Conservation (phyloP, 2,888 invertebrate species). For the Meandrusa payeni region DNA sequence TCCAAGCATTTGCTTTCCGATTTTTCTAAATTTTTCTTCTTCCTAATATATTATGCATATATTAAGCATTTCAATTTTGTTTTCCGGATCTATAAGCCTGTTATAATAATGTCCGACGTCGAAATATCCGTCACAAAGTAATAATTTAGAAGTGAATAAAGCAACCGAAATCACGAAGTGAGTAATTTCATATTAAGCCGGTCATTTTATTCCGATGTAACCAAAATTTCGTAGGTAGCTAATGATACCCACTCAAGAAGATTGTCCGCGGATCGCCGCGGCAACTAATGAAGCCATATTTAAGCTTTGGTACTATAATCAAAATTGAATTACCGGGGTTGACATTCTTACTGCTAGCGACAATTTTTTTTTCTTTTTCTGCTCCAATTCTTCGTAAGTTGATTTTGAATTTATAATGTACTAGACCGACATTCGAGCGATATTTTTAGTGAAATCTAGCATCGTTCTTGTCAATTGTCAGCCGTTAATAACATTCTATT, state of each 20-base stretch:
- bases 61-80: no score
- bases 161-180: slow-evolving; percentile 60
- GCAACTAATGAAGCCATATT: slow-evolving; percentile 73
- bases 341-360: slow-evolving; percentile 70
- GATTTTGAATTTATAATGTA: slow-evolving; percentile 67
- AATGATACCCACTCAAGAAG: slow-evolving; percentile 75
- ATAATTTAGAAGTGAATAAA: slow-evolving; percentile 36
- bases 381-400: slow-evolving; percentile 69
- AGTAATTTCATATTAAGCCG: slow-evolving; percentile 69
- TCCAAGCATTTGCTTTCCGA: no score
- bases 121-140: slow-evolving; percentile 17
- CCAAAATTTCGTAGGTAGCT: slow-evolving; percentile 65
- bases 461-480: slow-evolving; percentile 35
- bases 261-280: slow-evolving; percentile 74
- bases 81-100: neutral
- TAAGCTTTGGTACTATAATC: slow-evolving; percentile 78
- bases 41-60: no score
- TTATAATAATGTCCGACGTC: no score
- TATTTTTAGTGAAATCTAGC: slow-evolving; percentile 41
- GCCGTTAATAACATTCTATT: slow-evolving; percentile 37
- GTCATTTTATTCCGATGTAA: slow-evolving; percentile 66
- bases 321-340: slow-evolving; percentile 78
- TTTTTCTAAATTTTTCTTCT: no score
- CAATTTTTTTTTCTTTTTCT: slow-evolving; percentile 70
- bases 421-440: slow-evolving; percentile 36